Conservation (phyloP, 2,113 vertebrate species). For the Columbina picui region DNA sequence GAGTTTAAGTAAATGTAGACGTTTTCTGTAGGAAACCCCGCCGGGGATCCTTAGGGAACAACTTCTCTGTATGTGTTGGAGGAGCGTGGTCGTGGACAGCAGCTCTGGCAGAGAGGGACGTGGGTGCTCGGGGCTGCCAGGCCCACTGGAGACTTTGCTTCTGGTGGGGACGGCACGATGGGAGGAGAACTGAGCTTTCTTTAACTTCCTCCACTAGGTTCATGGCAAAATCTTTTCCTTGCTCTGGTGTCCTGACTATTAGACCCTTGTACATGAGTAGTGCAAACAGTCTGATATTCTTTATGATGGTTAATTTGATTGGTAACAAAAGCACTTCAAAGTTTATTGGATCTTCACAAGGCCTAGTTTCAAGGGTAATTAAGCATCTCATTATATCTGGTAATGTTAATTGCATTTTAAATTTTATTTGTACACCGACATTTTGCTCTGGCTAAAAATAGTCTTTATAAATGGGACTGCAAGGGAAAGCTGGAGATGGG, state of each 20-base stretch:
- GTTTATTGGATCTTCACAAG: slow-evolving; percentile 31
- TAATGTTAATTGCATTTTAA: slow-evolving; percentile 62
- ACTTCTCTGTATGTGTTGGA: neutral
- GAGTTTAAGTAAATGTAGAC: neutral
- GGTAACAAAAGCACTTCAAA: slow-evolving; percentile 21
- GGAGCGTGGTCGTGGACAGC: neutral
- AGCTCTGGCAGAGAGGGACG: neutral
- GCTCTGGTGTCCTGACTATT: neutral
- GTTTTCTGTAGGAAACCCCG: too few species aligned
- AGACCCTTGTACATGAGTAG: accelerated
- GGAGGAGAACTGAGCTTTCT: neutral
- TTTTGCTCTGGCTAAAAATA: slow-evolving; percentile 65
- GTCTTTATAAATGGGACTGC: neutral
- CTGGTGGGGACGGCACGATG: accelerated
- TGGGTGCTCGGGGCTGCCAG: neutral
- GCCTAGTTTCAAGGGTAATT: slow-evolving; percentile 67
- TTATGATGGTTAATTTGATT: neutral
- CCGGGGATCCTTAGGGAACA: neutral
- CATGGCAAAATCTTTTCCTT: neutral
- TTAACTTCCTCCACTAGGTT: accelerated
- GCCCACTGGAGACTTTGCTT: neutral
- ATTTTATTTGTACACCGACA: slow-evolving; percentile 68
- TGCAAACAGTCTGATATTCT: neutral
- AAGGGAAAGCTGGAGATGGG: neutral
- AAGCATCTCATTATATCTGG: slow-evolving; percentile 68